Conservation (phyloP, 2,888 invertebrate genomes). For the Hirtodrosophila trivittata region DNA sequence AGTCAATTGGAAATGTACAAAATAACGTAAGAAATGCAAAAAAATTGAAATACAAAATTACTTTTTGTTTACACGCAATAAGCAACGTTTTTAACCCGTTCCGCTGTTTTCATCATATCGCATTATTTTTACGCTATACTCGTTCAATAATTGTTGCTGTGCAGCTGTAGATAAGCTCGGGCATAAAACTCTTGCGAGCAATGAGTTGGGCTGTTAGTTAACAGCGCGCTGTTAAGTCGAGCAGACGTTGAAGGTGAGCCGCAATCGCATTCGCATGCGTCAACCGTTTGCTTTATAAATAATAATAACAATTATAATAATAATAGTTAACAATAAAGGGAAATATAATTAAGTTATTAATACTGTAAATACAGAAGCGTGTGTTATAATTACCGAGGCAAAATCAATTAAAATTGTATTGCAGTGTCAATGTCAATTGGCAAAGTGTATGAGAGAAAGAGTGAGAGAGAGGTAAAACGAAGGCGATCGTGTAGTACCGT, state of each 20-base stretch:
- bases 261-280: slow-evolving; percentile 9
- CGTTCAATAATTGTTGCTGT: slow-evolving; percentile 20
- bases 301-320: neutral
- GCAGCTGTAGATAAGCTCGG: slow-evolving; percentile 42
- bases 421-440: slow-evolving; percentile 39
- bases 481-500: slow-evolving; percentile 44
- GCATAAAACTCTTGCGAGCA: slow-evolving; percentile 37
- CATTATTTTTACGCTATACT: slow-evolving; percentile 2
- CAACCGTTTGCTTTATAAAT: slow-evolving; percentile 9
- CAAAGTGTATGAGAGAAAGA: slow-evolving; percentile 1
- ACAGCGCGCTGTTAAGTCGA: slow-evolving; percentile 43
- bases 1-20: too few relatives aligned
- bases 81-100: slow-evolving; percentile 2
- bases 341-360: slow-evolving; percentile 16
- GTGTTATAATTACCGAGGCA: neutral
- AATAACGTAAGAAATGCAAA: slow-evolving; percentile 33
- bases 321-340: slow-evolving; percentile 5
- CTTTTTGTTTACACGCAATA: slow-evolving; percentile 14
- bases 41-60: slow-evolving; percentile 2
- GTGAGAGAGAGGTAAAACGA: neutral
- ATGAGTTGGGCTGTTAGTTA: slow-evolving; percentile 41
- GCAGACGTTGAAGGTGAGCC: slow-evolving; percentile 38
- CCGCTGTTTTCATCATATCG: slow-evolving; percentile 33
- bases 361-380: neutral
- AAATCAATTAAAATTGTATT: slow-evolving; percentile 26